These are phyloP conservation scores for Bubo scandiacus DNA, from an alignment of 2,113 vertebrate genomes.

Conservation along the genomic window DNA sequence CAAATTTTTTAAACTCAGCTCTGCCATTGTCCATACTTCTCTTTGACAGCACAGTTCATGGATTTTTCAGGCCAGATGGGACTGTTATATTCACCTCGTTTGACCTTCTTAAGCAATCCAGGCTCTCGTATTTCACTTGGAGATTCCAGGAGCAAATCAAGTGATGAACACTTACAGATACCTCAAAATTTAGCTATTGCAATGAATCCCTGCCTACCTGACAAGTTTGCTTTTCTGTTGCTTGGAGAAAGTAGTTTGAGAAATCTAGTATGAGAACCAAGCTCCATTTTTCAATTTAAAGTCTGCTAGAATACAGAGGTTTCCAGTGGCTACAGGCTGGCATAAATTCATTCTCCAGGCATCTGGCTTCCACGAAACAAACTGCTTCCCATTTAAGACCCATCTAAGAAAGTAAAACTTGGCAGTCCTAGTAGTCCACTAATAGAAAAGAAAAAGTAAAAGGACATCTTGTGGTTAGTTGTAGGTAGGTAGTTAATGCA, in stretches of 20 bases:
- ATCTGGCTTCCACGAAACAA: conserved; percentile 10
- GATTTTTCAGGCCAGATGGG: neutral
- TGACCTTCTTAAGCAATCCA: neutral
- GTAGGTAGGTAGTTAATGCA: neutral
- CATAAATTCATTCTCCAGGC: neutral
- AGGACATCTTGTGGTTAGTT: neutral
- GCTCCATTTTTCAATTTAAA: conserved; percentile 19
- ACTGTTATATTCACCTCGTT: neutral
- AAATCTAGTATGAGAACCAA: conserved; percentile 3
- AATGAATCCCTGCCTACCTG: neutral
- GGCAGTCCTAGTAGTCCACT: conserved; percentile 6
- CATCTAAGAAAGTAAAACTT: conserved; percentile 15
- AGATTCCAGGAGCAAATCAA: neutral
- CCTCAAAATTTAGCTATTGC: neutral
- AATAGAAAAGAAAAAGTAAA: neutral
- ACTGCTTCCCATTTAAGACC: conserved; percentile 31
- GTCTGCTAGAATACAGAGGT: neutral
- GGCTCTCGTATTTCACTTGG: accelerated
- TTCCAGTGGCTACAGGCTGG: neutral
- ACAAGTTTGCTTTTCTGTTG: neutral
- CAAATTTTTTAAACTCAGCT: neutral
- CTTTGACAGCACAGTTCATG: neutral
- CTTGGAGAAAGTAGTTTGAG: neutral
- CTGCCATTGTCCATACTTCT: neutral
- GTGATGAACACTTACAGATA: neutral